phyloP scores from a whole-genome alignment of 2,797 vertebrate species.

The Fringilla coelebs region DNA sequence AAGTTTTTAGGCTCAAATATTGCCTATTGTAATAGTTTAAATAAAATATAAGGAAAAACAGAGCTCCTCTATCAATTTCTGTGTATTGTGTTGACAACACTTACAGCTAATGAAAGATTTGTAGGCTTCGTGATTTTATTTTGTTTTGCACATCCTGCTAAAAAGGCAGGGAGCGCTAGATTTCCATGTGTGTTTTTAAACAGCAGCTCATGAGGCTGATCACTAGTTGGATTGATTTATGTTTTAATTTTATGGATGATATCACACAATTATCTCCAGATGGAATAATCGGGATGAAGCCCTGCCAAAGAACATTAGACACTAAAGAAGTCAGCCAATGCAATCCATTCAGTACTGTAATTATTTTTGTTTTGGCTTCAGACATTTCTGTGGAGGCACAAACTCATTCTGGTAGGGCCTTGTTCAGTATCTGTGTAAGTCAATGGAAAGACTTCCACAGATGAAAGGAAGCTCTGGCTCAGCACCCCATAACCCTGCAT shows the following conservation, averaged over 20 bases:
- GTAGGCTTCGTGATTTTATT: background rate
- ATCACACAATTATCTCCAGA: conserved; percentile 82
- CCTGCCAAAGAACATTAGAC: conserved; percentile 74
- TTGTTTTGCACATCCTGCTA: background rate
- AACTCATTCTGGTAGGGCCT: background rate
- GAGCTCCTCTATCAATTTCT: background rate
- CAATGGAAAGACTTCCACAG: background rate
- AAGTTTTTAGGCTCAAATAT: background rate
- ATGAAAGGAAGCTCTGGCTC: background rate
- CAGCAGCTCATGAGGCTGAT: conserved; percentile 58
- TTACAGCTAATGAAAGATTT: background rate
- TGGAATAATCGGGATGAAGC: conserved; percentile 75
- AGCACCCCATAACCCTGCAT: background rate
- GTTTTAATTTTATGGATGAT: conserved; percentile 81
- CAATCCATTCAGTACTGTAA: conserved; percentile 68
- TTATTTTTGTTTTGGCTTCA: conserved; percentile 75
- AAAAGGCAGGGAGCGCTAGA: conserved; percentile 23
- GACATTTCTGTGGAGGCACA: conserved; percentile 48
- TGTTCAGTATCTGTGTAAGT: background rate
- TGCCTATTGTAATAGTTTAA: background rate
- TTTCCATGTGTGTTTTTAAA: conserved; percentile 35
- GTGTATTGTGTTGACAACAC: background rate
- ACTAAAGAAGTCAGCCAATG: conserved; percentile 60
- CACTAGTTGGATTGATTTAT: conserved; percentile 75
- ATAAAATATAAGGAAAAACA: background rate